Conservation (phyloP, 2,113 vertebrate genomes). For the Pelmatolapia mariae region DNA sequence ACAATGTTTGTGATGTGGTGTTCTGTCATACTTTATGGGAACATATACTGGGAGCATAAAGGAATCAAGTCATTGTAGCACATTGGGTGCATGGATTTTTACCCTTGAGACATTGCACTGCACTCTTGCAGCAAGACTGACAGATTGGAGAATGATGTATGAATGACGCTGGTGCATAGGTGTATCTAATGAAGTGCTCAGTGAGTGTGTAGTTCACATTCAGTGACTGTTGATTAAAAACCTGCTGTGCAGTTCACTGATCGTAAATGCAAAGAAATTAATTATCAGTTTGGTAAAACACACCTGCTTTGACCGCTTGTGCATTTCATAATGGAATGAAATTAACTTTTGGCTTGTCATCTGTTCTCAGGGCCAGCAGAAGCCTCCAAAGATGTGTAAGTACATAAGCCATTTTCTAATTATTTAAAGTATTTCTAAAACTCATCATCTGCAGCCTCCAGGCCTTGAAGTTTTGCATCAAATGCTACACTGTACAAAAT, state of each 20-base stretch:
- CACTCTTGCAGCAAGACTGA: neutral
- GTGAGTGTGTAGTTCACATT: neutral
- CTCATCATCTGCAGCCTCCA: neutral
- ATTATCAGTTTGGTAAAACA: neutral
- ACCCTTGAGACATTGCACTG: neutral
- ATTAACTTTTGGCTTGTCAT: neutral
- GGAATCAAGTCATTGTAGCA: neutral
- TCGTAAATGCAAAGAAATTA: neutral
- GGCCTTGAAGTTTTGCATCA: neutral
- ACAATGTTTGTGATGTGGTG: neutral
- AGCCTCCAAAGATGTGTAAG: constrained; percentile 89
- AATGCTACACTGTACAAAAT: neutral
- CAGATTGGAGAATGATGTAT: neutral
- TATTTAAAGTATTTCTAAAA: neutral
- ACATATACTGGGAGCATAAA: neutral
- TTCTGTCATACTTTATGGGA: neutral
- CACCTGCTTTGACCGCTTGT: neutral
- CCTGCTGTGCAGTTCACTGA: neutral
- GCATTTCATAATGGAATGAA: neutral
- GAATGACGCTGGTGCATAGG: neutral
- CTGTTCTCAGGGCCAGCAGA: constrained; percentile 79
- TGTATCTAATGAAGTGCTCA: neutral
- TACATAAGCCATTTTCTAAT: constrained; percentile 48
- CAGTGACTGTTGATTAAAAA: neutral
- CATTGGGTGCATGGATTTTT: neutral